Evolutionary conservation across 1,140 invertebrate genomes (phyloP).

Genomic region (Drosophila suzukii): DNA sequence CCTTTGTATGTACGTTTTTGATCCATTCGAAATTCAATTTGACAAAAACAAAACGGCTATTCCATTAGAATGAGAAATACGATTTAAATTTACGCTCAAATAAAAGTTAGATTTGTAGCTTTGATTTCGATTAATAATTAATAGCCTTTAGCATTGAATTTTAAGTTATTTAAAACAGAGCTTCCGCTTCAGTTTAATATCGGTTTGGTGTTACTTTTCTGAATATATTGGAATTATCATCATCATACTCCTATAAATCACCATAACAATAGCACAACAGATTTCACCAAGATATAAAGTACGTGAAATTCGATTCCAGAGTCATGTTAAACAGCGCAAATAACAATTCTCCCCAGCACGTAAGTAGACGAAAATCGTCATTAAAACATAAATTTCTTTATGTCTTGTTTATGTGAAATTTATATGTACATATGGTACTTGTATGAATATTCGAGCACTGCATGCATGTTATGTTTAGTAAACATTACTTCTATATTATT

Average conservation of each 20-base stretch:
- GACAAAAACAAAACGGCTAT: neutral
- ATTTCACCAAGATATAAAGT: slow-evolving; percentile 39
- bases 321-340: slow-evolving; percentile 76
- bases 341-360: slow-evolving; percentile 78
- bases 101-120: neutral
- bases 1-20: neutral
- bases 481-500: neutral
- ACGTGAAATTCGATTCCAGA: slow-evolving; percentile 64
- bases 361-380: slow-evolving; percentile 64
- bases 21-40: neutral
- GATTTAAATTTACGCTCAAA: neutral
- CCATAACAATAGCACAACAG: slow-evolving; percentile 40
- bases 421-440: slow-evolving; percentile 14
- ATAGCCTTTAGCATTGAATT: neutral
- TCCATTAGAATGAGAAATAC: neutral
- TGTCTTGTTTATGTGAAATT: slow-evolving; percentile 22
- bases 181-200: slow-evolving; percentile 24
- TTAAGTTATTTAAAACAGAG: slow-evolving; percentile 11
- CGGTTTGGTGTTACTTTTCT: slow-evolving; percentile 16
- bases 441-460: slow-evolving; percentile 7
- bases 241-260: slow-evolving; percentile 23
- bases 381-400: slow-evolving; percentile 26
- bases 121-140: neutral
- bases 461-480: slow-evolving; percentile 13
- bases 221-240: slow-evolving; percentile 21